Evolutionary conservation across 2,113 vertebrate species (phyloP).

Genomic region (Carettochelys insculpta): DNA sequence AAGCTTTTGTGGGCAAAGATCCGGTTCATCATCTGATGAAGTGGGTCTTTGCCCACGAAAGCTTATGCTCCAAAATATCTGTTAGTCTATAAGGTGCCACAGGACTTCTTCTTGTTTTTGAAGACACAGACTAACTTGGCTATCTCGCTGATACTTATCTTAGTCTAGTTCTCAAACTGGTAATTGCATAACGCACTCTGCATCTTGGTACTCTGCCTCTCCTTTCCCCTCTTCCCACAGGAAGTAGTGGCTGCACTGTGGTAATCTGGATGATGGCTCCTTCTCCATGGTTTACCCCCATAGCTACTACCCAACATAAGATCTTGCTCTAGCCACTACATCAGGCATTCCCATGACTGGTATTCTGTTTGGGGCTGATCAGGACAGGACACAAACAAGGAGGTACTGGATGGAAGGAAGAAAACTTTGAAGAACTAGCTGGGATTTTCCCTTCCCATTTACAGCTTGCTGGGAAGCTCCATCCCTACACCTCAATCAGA

Average conservation of each 20-base stretch:
- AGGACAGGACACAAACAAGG: neutral
- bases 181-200: constrained; percentile 29
- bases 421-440: neutral
- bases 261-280: neutral
- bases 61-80: too few species aligned
- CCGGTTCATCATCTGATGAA: too few species aligned
- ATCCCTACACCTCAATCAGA: neutral
- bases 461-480: neutral
- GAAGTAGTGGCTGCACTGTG: neutral
- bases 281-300: neutral
- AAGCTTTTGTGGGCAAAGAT: too few species aligned
- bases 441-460: neutral
- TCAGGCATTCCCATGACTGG: neutral
- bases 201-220: constrained; percentile 9
- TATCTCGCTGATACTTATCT: too few species aligned
- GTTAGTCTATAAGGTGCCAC: too few species aligned
- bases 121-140: too few species aligned
- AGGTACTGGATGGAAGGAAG: neutral
- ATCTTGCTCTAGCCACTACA: neutral
- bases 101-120: too few species aligned
- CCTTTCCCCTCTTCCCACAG: neutral
- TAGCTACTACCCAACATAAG: neutral
- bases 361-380: neutral
- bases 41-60: too few species aligned
- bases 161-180: constrained; percentile 5